Evolutionary conservation across 2,113 vertebrate species (phyloP).

Genomic region (Noctilio leporinus): DNA sequence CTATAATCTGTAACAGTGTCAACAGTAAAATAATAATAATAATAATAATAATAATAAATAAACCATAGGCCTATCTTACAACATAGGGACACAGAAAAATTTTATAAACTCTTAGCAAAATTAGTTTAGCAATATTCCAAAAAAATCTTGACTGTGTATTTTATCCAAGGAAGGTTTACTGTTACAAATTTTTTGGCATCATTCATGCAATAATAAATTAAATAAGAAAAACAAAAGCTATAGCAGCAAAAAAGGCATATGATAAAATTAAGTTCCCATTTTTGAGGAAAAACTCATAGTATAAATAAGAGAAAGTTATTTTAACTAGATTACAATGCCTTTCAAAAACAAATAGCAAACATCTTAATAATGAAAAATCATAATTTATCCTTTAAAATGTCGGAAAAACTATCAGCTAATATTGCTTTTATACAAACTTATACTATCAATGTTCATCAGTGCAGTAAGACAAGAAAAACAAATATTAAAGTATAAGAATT

Average conservation of each 20-base stretch:
- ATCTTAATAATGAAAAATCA: background rate
- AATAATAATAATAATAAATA: background rate
- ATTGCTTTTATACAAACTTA: background rate
- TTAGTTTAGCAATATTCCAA: background rate
- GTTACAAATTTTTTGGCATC: background rate
- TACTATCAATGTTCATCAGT: background rate
- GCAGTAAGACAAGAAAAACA: background rate
- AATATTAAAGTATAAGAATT: background rate
- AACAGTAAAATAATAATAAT: no score
- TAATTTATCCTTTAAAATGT: background rate
- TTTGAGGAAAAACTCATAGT: background rate
- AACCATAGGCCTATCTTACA: background rate
- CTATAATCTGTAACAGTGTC: background rate
- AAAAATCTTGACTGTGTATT: background rate
- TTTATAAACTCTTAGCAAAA: background rate
- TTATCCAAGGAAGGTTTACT: background rate
- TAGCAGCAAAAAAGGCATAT: background rate
- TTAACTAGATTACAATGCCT: background rate
- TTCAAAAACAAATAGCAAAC: background rate
- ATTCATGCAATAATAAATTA: background rate
- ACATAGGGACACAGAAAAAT: background rate
- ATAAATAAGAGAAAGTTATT: background rate
- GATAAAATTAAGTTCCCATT: background rate
- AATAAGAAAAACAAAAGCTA: background rate
- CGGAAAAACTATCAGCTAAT: background rate